phyloP scores from a whole-genome alignment of 2,797 vertebrate genomes.

The Ctenosaura bakeri region DNA sequence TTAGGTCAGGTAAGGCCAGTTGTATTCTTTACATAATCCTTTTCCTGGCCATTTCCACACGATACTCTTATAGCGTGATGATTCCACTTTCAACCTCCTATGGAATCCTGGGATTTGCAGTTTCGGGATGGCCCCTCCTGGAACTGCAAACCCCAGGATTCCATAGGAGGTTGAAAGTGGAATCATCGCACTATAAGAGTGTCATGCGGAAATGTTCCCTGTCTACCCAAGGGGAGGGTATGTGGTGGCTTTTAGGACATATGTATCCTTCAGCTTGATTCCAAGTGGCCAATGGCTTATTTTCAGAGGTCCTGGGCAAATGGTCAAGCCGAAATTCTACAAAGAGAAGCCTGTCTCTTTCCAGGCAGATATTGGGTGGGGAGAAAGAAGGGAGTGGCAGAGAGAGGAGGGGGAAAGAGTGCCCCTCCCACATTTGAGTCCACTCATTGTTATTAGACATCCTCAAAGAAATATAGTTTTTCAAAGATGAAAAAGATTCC shows the following conservation, averaged over 20 bases:
- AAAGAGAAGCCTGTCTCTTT: background rate
- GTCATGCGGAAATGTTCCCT: no score
- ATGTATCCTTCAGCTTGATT: background rate
- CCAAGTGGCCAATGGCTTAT: background rate
- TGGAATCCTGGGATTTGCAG: no score
- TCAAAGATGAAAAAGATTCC: background rate
- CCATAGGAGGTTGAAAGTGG: no score
- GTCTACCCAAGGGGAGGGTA: background rate
- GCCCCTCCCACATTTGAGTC: background rate
- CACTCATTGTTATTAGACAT: background rate
- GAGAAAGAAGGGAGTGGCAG: background rate
- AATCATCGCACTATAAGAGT: no score
- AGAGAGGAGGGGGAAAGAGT: background rate
- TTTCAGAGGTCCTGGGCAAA: background rate
- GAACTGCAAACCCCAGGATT: no score
- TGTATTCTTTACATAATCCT: background rate
- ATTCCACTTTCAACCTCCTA: no score
- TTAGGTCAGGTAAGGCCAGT: conserved; percentile 72
- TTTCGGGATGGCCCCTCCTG: no score
- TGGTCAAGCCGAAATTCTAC: background rate
- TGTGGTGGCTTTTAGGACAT: no score
- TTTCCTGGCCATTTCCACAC: no score
- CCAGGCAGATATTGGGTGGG: background rate
- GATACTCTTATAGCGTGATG: no score
- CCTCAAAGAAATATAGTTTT: background rate